Evolutionary conservation across 2,888 invertebrate species (phyloP).

Genomic region (Idaea dimidiata): DNA sequence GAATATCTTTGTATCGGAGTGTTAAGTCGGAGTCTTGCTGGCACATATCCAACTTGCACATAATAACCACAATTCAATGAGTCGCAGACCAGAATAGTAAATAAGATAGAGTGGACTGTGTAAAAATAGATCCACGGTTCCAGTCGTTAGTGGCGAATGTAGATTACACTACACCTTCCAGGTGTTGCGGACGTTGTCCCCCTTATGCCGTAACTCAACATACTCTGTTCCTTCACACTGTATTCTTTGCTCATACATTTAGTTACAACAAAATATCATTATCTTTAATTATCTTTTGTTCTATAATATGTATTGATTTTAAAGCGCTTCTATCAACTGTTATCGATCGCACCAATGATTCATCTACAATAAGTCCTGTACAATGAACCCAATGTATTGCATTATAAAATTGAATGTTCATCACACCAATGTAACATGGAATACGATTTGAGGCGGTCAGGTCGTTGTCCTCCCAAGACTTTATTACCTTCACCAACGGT

Average conservation of each 20-base stretch:
- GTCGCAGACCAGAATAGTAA: conserved; percentile 80
- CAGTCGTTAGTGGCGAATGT: conserved; percentile 69
- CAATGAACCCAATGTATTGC: conserved; percentile 60
- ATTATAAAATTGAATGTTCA: conserved; percentile 68
- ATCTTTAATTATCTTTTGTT: conserved; percentile 25
- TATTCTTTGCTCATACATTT: conserved; percentile 10
- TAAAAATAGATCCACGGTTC: conserved; percentile 75
- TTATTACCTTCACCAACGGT: conserved; percentile 72
- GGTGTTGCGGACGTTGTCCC: conserved; percentile 72
- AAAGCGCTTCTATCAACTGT: conserved; percentile 44
- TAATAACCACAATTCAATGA: conserved; percentile 82
- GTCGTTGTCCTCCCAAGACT: conserved; percentile 72
- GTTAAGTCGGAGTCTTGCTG: conserved; percentile 68
- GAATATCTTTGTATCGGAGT: conserved; percentile 73
- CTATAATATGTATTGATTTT: conserved; percentile 32
- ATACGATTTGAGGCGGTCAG: conserved; percentile 69
- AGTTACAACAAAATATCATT: conserved; percentile 19
- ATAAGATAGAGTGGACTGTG: conserved; percentile 77
- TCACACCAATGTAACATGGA: conserved; percentile 62
- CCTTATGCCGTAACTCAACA: conserved; percentile 38
- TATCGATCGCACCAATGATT: conserved; percentile 56
- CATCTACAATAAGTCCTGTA: conserved; percentile 52
- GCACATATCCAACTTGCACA: conserved; percentile 78
- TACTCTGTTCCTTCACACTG: conserved; percentile 14
- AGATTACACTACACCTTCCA: conserved; percentile 76